Evolutionary conservation across 2,888 invertebrate species (phyloP).

Genomic region (Drosophila percnosoma): DNA sequence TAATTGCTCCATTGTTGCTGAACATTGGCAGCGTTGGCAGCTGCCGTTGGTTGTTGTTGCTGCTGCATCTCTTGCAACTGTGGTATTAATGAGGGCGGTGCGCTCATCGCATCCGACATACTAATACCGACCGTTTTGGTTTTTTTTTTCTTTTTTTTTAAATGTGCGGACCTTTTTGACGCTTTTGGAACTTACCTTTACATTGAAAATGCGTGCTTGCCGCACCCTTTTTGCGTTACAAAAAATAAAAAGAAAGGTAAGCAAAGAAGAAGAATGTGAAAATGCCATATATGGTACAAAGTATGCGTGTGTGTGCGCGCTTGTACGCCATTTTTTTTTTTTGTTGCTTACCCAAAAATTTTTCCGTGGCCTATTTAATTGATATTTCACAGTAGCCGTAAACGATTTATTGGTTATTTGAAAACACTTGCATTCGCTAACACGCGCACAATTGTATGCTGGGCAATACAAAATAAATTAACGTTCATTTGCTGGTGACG

Average conservation of each 20-base stretch:
- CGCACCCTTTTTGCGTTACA: slow-evolving; percentile 18
- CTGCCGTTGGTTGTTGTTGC: slow-evolving; percentile 62
- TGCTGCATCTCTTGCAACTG: slow-evolving; percentile 84
- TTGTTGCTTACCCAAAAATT: slow-evolving; percentile 48
- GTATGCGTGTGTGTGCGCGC: not conserved
- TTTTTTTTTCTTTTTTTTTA: slow-evolving; percentile 11
- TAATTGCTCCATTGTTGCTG: slow-evolving; percentile 73
- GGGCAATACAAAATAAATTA: slow-evolving; percentile 27
- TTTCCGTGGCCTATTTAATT: slow-evolving; percentile 41
- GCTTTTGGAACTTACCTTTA: slow-evolving; percentile 60
- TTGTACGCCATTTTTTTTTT: slow-evolving; percentile 53
- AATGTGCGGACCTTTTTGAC: slow-evolving; percentile 40
- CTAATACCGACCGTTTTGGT: slow-evolving; percentile 7
- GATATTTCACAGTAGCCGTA: slow-evolving; percentile 4
- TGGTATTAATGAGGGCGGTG: slow-evolving; percentile 77
- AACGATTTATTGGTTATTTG: slow-evolving; percentile 6
- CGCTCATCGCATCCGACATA: slow-evolving; percentile 82
- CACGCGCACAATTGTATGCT: slow-evolving; percentile 22
- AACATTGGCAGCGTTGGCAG: slow-evolving; percentile 52
- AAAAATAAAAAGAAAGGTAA: slow-evolving; percentile 7
- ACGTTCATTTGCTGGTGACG: slow-evolving; percentile 3
- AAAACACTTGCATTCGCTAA: slow-evolving; percentile 23
- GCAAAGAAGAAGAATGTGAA: slow-evolving; percentile 16
- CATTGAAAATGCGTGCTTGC: slow-evolving; percentile 10
- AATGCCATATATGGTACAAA: slow-evolving; percentile 25